These are phyloP conservation scores for Hippopotamus amphibius DNA, from an alignment of 2,113 vertebrate species.

Conservation along the genomic window DNA sequence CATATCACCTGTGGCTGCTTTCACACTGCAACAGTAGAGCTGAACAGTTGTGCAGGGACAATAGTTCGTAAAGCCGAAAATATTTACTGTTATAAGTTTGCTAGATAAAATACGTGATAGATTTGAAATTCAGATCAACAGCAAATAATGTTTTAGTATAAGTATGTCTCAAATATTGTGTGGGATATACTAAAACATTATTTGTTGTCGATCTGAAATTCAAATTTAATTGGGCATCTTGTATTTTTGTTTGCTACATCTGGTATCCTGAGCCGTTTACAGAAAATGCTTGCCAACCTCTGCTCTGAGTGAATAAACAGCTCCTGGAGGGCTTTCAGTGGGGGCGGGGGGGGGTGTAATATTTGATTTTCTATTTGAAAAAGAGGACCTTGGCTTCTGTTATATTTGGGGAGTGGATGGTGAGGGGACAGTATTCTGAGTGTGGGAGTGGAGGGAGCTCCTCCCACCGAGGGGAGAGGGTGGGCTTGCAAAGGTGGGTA, in stretches of 20 bases:
- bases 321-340: background rate
- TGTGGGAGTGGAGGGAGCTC: rapidly evolving
- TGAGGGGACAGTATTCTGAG: background rate
- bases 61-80: background rate
- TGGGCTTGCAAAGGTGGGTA: background rate
- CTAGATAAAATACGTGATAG: background rate
- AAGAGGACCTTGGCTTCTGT: background rate
- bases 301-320: background rate
- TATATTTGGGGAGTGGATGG: background rate
- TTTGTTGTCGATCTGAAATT: background rate
- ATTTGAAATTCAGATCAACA: background rate
- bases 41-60: background rate
- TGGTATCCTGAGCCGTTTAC: background rate
- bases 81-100: background rate
- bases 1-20: background rate
- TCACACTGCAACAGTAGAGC: background rate
- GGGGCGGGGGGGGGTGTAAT: background rate
- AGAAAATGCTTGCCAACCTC: background rate
- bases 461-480: background rate
- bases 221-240: background rate
- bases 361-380: background rate
- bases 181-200: background rate
- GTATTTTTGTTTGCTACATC: background rate
- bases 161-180: background rate
- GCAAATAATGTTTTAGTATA: background rate